Conservation (phyloP, 1,140 invertebrate species). For the Drosophila seguyi region DNA sequence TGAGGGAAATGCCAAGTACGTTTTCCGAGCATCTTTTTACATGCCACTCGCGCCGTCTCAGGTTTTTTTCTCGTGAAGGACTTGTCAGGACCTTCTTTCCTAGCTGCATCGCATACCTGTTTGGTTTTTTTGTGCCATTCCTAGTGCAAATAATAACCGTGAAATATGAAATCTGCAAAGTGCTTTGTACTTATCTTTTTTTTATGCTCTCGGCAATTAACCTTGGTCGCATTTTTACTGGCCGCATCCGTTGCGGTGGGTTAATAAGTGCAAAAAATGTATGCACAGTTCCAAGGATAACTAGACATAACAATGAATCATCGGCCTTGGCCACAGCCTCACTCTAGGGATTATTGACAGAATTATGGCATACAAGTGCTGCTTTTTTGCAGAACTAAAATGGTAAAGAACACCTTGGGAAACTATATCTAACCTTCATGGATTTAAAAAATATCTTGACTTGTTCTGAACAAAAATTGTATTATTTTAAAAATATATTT, state of each 20-base stretch:
- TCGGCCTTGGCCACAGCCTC: constrained; percentile 21
- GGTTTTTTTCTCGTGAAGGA: constrained; percentile 28
- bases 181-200: constrained; percentile 41
- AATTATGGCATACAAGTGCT: background rate
- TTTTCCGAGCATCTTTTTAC: constrained; percentile 59
- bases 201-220: constrained; percentile 65
- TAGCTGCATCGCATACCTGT: constrained; percentile 56
- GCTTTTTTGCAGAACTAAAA: background rate
- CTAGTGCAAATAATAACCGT: constrained; percentile 68
- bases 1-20: constrained; percentile 75
- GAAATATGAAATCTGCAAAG: constrained; percentile 61
- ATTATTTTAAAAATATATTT: background rate
- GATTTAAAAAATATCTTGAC: background rate
- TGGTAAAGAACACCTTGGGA: background rate
- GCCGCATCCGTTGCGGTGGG: constrained; percentile 27
- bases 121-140: constrained; percentile 25
- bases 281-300: constrained; percentile 11
- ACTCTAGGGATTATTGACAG: constrained; percentile 1
- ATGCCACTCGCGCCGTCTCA: constrained; percentile 20
- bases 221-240: constrained; percentile 65
- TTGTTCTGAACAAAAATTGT: too few relatives aligned
- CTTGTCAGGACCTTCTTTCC: constrained; percentile 15
- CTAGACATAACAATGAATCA: constrained; percentile 19
- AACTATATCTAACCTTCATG: background rate
- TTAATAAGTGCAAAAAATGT: constrained; percentile 45